Evolutionary conservation across 2,113 vertebrate species (phyloP).

Genomic region (Scartelaos histophorus): DNA sequence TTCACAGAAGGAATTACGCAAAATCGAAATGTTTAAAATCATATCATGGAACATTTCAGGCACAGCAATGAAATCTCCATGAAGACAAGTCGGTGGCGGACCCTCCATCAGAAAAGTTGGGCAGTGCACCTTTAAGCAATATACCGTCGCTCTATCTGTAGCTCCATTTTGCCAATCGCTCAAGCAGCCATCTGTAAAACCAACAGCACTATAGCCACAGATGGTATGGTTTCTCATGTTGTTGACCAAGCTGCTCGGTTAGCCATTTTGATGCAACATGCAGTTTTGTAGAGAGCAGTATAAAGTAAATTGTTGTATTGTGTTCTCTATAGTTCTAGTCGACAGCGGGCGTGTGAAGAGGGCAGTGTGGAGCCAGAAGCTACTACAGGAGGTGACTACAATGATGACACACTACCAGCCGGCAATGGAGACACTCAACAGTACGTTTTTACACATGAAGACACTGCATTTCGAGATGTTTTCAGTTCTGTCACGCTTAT

Average conservation of each 20-base stretch:
- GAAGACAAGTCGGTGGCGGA: too few relatives aligned
- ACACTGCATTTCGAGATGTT: not conserved
- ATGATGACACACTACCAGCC: slow-evolving; percentile 61
- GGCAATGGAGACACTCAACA: slow-evolving; percentile 61
- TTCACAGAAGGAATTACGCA: too few relatives aligned
- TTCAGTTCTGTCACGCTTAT: too few relatives aligned
- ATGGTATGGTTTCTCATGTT: slow-evolving; percentile 59
- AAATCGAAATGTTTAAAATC: too few relatives aligned
- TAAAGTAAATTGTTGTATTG: not conserved
- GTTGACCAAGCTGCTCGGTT: slow-evolving; percentile 35
- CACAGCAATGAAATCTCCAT: too few relatives aligned
- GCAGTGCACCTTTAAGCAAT: not conserved
- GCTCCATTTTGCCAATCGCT: slow-evolving; percentile 25
- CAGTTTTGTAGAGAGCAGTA: not conserved
- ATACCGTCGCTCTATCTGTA: slow-evolving; percentile 1
- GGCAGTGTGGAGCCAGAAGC: slow-evolving; percentile 65
- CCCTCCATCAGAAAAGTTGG: too few relatives aligned
- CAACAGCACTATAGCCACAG: slow-evolving; percentile 53
- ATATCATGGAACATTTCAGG: too few relatives aligned
- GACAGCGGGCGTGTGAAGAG: slow-evolving; percentile 63
- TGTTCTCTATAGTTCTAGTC: slow-evolving; percentile 38
- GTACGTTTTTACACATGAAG: slow-evolving; percentile 52
- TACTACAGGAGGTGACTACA: slow-evolving; percentile 58
- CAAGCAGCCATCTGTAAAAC: slow-evolving; percentile 44
- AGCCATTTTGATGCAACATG: too few relatives aligned